Evolutionary conservation across 2,113 vertebrate species (phyloP).

Genomic region (Pandion haliaetus): DNA sequence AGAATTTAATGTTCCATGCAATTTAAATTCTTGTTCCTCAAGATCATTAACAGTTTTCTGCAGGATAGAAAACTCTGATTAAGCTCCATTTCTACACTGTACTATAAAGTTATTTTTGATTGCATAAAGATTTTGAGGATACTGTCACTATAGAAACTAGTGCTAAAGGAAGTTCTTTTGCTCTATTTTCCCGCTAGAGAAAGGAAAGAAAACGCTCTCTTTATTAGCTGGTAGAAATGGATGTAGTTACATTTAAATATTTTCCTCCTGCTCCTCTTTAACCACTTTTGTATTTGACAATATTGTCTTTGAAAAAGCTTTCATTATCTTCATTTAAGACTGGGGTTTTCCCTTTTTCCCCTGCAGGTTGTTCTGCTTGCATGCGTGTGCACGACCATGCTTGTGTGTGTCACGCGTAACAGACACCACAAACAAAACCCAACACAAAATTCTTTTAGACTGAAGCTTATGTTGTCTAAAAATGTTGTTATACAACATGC

Average conservation of each 20-base stretch:
- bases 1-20: not conserved
- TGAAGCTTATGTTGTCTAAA: not conserved
- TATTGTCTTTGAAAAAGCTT: not conserved
- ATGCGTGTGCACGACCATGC: accelerated
- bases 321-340: not conserved
- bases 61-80: not conserved
- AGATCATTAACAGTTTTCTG: slow-evolving; percentile 4
- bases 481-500: not conserved
- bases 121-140: slow-evolving; percentile 21
- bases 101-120: slow-evolving; percentile 32
- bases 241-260: not conserved
- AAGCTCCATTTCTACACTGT: not conserved
- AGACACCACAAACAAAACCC: not conserved
- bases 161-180: not conserved
- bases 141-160: slow-evolving; percentile 63
- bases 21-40: not conserved
- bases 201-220: not conserved
- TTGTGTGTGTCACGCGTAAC: not conserved
- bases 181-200: not conserved
- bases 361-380: not conserved
- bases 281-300: not conserved
- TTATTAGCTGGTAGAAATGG: not conserved
- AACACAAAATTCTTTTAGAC: not conserved
- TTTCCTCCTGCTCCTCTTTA: not conserved
- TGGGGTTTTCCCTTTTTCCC: not conserved